Conservation (phyloP, 2,797 vertebrate species). For the Tinamus major region DNA sequence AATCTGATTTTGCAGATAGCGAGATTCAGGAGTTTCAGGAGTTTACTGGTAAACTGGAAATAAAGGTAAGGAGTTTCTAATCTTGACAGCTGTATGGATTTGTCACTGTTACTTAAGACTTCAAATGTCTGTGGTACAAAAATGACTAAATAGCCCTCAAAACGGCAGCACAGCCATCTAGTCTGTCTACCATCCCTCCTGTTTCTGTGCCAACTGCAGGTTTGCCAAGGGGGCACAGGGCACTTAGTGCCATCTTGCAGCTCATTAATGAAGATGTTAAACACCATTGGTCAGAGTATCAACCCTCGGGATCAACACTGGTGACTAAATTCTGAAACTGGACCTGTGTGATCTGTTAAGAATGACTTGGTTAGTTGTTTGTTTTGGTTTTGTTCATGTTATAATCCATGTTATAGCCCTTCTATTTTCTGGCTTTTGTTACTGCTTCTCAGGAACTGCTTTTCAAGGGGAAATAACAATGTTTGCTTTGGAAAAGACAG, state of each 20-base stretch:
- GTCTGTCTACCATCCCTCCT: too few species aligned
- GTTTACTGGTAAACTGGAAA: neutral
- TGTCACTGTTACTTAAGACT: neutral
- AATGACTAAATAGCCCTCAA: neutral
- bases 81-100: neutral
- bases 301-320: too few species aligned
- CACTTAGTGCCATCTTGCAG: too few species aligned
- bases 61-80: neutral
- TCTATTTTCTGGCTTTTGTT: neutral
- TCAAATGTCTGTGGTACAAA: neutral
- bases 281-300: too few species aligned
- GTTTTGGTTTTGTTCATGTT: neutral
- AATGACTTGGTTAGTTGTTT: too few species aligned
- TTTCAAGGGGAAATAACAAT: neutral
- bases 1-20: neutral
- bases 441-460: neutral
- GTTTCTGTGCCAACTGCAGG: too few species aligned
- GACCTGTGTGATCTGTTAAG: neutral
- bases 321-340: neutral
- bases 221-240: too few species aligned
- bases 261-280: too few species aligned
- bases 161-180: too few species aligned
- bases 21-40: neutral
- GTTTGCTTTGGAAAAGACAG: neutral
- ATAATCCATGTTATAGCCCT: neutral